Evolutionary conservation across 2,113 vertebrate genomes (phyloP).

Genomic region (Blennius ocellaris): DNA sequence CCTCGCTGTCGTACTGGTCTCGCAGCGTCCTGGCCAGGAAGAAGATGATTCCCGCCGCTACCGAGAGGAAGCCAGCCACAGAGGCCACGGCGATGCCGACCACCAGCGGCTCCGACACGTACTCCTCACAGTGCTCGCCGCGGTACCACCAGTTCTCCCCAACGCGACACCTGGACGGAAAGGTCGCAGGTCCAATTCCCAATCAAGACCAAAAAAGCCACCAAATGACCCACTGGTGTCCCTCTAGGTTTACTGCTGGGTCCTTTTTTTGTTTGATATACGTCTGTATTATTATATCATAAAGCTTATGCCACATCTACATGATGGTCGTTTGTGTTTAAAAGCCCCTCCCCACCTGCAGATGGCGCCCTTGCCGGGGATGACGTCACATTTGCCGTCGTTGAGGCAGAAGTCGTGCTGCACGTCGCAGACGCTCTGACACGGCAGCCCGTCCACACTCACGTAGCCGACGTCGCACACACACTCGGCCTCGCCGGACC

Average conservation of each 20-base stretch:
- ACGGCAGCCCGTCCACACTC: conserved; percentile 91
- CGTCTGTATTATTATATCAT: no score
- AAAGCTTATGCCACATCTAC: no score
- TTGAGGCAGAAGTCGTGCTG: conserved; percentile 92
- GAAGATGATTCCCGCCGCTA: conserved; percentile 86
- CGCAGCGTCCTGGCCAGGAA: conserved; percentile 88
- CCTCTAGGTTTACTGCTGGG: neutral
- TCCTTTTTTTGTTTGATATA: neutral
- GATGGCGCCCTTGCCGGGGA: conserved; percentile 92
- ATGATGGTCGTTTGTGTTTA: no score
- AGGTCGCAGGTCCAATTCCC: neutral
- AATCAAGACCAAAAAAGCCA: neutral
- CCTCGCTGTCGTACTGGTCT: conserved; percentile 86
- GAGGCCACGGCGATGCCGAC: conserved; percentile 90
- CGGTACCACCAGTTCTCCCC: conserved; percentile 98
- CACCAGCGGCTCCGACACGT: conserved; percentile 91
- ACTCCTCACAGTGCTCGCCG: conserved; percentile 93
- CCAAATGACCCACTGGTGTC: neutral
- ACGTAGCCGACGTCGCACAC: conserved; percentile 91
- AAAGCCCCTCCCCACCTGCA: conserved; percentile 86
- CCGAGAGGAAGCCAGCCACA: conserved; percentile 88
- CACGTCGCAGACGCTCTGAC: conserved; percentile 92
- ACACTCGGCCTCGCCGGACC: conserved; percentile 92
- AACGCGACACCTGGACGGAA: conserved; percentile 87
- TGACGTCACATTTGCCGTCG: conserved; percentile 94